Base-by-base conservation (phyloP, 2,797 vertebrate species). In the Neopelma chrysocephalum region DNA sequence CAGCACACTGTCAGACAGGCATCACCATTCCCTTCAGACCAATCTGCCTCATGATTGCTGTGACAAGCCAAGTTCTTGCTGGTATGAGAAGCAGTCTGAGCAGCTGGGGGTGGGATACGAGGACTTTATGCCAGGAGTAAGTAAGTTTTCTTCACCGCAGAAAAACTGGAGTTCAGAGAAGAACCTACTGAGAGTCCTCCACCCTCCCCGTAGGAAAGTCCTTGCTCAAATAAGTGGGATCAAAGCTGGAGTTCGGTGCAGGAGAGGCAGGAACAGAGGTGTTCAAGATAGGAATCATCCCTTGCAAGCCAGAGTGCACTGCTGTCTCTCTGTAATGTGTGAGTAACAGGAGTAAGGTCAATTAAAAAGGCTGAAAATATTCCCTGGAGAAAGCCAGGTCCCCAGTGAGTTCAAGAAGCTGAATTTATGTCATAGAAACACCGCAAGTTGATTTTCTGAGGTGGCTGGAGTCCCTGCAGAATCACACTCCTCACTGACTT, bases 161-260 rank as follows among this genome's bases (percentile, higher is more conserved):
- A 45, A 71, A 65, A 54, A 19, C 1, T 4, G 23, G 38, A 51
- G 13, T 38, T 61, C 48, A 31, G 61, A 36, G 90, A 36, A 72
- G 22, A 56, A 72, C 27, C 23, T 10, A 4, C 50, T 29, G 19
- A 0, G 11, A 58, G 34, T 34, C n/a, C 19, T 66, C 40, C 48
- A 36, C 4, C 9, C 11, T 62, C 20, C 19, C n/a, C 0, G 0
- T 20, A 23, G 75, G 22, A 60, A 89, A 51, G 31, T 6, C 5
- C 17, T n/a, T 0, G 0, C 38, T 32, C 27, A 34, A 48, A 36
- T 3, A 11, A 60, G n/a, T 0, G 8, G 61, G 31, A 42, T 34
- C 26, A 48, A 22, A 60, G 48, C 8, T 88, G 64, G 38, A 31
- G 53, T 80, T 56, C 53, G 53, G 53, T 18, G 65, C 50, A 45